Evolutionary conservation across 1,140 invertebrate species (phyloP).

Genomic region (Penaeus indicus): DNA sequence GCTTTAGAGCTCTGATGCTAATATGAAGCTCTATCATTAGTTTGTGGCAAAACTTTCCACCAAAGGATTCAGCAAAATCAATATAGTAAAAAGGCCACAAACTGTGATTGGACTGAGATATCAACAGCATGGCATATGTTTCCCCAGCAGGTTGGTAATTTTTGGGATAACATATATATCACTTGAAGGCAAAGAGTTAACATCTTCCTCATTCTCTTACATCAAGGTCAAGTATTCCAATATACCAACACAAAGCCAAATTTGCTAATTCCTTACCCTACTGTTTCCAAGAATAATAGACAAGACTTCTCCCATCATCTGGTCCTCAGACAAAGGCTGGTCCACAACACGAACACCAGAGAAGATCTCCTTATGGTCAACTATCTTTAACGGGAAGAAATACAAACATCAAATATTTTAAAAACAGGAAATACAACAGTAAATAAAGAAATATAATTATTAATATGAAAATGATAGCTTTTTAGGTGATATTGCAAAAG

Average conservation of each 20-base stretch:
- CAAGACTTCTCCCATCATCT: constrained; percentile 94
- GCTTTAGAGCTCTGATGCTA: too few relatives aligned
- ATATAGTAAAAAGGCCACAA: too few relatives aligned
- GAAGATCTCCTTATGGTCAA: constrained; percentile 94
- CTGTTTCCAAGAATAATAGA: constrained; percentile 91
- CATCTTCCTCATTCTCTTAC: too few relatives aligned
- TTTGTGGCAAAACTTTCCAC: too few relatives aligned
- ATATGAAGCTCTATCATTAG: too few relatives aligned
- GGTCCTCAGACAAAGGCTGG: constrained; percentile 89
- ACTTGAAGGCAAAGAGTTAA: too few relatives aligned
- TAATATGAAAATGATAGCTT: too few relatives aligned
- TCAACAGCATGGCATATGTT: too few relatives aligned
- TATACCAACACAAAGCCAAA: background rate
- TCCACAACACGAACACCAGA: constrained; percentile 91
- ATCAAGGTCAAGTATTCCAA: too few relatives aligned
- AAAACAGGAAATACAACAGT: background rate
- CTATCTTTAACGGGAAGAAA: constrained; percentile 79
- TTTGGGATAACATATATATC: background rate
- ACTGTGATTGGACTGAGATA: too few relatives aligned
- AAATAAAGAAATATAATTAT: background rate
- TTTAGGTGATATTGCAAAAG: too few relatives aligned
- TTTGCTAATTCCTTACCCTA: constrained; percentile 71
- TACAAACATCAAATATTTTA: background rate
- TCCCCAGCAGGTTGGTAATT: background rate
- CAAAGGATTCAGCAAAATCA: too few relatives aligned